These are phyloP conservation scores for Mayetiola destructor DNA, from an alignment of 2,888 invertebrate species.

Conservation along the genomic window DNA sequence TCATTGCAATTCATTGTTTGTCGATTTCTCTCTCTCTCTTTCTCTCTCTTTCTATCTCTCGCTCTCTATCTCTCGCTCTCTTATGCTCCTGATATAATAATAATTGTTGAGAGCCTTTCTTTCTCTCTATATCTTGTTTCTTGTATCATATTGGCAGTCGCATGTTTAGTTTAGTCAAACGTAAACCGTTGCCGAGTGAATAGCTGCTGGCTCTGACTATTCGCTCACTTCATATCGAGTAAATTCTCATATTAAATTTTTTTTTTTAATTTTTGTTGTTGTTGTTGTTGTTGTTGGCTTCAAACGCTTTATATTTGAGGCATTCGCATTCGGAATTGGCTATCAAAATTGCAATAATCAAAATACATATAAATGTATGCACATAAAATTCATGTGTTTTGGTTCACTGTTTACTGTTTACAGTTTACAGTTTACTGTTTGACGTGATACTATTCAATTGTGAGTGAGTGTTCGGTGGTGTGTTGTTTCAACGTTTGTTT, in stretches of 20 bases:
- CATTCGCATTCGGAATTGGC: background rate
- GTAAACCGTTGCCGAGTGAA: slow-evolving; percentile 10
- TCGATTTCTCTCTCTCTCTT: too few relatives aligned
- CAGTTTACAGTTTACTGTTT: too few relatives aligned
- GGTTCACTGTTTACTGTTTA: too few relatives aligned
- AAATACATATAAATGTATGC: background rate
- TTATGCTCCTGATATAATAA: too few relatives aligned
- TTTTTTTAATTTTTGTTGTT: too few relatives aligned
- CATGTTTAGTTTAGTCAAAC: slow-evolving; percentile 1
- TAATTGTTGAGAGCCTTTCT: too few relatives aligned
- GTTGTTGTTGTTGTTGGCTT: background rate
- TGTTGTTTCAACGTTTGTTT: too few relatives aligned
- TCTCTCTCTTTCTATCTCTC: background rate
- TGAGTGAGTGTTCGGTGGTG: too few relatives aligned
- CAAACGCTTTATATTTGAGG: background rate
- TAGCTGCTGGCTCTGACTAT: background rate
- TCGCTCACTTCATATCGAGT: too few relatives aligned
- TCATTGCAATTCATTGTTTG: too few relatives aligned
- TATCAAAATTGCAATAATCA: background rate
- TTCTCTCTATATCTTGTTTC: background rate
- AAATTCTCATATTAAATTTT: background rate
- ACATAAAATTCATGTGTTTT: background rate
- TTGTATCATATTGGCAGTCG: background rate
- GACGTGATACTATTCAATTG: too few relatives aligned
- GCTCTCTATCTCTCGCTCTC: background rate